phyloP scores from a whole-genome alignment of 2,888 invertebrate genomes.

The Cheilosia variabilis region DNA sequence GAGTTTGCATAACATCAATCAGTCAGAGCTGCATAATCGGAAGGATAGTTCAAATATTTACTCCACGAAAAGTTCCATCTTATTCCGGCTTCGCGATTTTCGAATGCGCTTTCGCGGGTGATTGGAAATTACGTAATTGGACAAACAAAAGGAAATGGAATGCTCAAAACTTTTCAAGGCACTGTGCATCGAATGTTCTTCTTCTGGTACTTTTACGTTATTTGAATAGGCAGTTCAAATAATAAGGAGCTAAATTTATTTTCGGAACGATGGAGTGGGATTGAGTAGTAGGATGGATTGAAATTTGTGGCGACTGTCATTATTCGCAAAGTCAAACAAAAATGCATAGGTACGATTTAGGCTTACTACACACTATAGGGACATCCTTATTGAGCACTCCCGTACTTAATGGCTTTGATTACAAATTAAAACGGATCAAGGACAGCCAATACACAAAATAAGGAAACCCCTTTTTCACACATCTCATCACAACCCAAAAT shows the following conservation, averaged over 20 bases:
- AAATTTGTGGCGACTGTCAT: no score
- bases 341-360: no score
- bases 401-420: no score
- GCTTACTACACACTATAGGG: no score
- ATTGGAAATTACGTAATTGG: conserved; percentile 29
- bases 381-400: no score
- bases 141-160: conserved; percentile 23
- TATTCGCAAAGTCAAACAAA: no score
- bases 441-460: no score
- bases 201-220: neutral
- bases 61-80: conserved; percentile 18
- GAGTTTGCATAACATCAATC: conserved; percentile 13
- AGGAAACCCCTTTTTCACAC: no score
- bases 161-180: conserved; percentile 17
- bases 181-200: neutral
- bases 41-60: conserved; percentile 24
- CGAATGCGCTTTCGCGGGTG: conserved; percentile 18
- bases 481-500: neutral
- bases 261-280: no score
- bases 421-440: no score
- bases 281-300: no score
- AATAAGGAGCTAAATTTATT: no score
- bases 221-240: neutral
- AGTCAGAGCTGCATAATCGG: neutral
- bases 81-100: conserved; percentile 5